Conservation (phyloP, 2,888 invertebrate species). For the Hybos culiciformis region DNA sequence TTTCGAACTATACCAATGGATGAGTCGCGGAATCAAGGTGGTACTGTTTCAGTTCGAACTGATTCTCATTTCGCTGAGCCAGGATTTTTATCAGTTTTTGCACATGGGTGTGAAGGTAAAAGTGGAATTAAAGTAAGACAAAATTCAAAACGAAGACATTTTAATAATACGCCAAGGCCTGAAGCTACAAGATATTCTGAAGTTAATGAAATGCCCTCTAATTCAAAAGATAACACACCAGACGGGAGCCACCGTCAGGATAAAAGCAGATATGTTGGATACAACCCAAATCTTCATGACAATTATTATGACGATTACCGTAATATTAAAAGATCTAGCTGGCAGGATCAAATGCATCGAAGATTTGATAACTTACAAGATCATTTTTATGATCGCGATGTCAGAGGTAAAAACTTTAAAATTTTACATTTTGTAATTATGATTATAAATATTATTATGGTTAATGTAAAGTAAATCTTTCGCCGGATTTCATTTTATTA, state of each 20-base stretch:
- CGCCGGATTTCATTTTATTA: too few relatives aligned
- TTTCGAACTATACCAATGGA: constrained; percentile 53
- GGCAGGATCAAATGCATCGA: too few relatives aligned
- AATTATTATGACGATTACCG: not conserved
- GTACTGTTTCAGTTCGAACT: constrained; percentile 41
- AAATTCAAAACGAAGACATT: constrained; percentile 30
- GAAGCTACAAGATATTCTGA: constrained; percentile 15
- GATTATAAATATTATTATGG: too few relatives aligned
- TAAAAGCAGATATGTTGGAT: constrained; percentile 16
- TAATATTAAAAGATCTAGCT: too few relatives aligned
- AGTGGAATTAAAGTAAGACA: constrained; percentile 26
- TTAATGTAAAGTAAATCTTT: too few relatives aligned
- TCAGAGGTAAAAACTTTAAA: too few relatives aligned
- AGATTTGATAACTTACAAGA: too few relatives aligned
- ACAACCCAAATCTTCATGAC: not conserved
- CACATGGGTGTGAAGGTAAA: constrained; percentile 59
- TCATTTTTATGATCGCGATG: too few relatives aligned
- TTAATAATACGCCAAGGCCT: constrained; percentile 17
- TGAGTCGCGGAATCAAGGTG: constrained; percentile 21
- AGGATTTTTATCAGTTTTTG: constrained; percentile 72
- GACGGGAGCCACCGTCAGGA: constrained; percentile 21
- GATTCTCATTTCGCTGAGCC: constrained; percentile 76
- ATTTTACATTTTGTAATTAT: too few relatives aligned
- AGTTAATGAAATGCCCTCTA: constrained; percentile 14
- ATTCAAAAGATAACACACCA: constrained; percentile 20